Base-by-base conservation (phyloP, 1,140 invertebrate species). In the Littorina saxatilis region DNA sequence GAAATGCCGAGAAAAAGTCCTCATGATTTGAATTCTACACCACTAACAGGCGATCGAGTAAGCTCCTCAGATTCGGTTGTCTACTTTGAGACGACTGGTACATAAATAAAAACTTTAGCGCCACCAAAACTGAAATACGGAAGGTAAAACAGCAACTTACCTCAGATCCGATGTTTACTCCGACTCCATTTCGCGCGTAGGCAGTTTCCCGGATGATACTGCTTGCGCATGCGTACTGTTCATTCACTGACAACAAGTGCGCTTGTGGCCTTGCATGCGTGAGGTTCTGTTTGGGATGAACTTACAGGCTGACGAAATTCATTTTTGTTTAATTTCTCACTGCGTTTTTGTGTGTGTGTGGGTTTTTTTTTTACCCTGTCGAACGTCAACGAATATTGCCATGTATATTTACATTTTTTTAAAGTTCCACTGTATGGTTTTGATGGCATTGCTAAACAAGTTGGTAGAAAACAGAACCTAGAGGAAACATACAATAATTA, bases 141-240 rank as follows among this genome's bases (percentile, higher is more conserved):
- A 78, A 37, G 76, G 35, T 13, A 58, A 78, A 58, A 78, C 29
- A 66, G 37, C 55, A 39, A 83, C 82, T 77, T 43, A 81, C 79
- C 82, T 81, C 61, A 81, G 73, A 43, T 52, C 43, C 72, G 68
- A 75, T 83, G 79, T 83, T 83, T 83, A 83, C 82, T 83, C 82
- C 79, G 82, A 83, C 82, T 83, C 82, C 82, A 83, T 83, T 83
- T 83, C 82, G 82, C 82, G 82, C 82, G 82, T 83, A 83, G 76
- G 82, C 82, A 58, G 43, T 77, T 47, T 68, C 82, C 82, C 82
- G 82, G 79, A 83, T 83, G 82, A 66, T 35, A 72, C 11, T 23
- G 27, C 47, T 35, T 80, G 82, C 82, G 82, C 82, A 83, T 83
- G 82, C 79, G 82, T 72, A 52, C 80, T 80, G 27, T 63, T 78